Base-by-base conservation (phyloP, 1,140 invertebrate species). In the Drosophila malerkotliana region DNA sequence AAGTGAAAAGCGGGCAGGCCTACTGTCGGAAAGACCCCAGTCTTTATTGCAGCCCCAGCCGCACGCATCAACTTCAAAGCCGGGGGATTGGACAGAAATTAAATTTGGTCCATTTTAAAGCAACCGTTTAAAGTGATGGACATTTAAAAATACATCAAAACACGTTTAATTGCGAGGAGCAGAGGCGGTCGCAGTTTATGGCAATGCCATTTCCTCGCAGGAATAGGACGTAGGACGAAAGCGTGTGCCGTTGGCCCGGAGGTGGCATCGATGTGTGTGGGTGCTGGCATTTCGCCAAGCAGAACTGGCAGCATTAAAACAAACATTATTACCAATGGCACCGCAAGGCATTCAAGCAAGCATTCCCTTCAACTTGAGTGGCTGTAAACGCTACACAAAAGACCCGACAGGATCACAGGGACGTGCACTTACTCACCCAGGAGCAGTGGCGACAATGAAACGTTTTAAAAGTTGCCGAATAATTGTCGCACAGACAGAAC, bases 371-470 rank as follows among this genome's bases (percentile, higher is more conserved):
- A 15, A 72, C 78, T 88, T 85, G 64, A 85, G 82, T 85, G 78
- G 82, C 78, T 81, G 74, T 87, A 87, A 85, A 81, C 64, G 82
- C 61, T 77, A 39, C 66, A 39, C 64, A 62, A 81, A 62, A 49
- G 49, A 59, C 61, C 45, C 58, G 55, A 55, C 68, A 69, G 66
- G 49, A 67, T 53, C 15, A 12, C 26, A 30, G 24, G 48, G 66
- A 69, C 49, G 51, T 48, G 62, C 39, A 55, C 49, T 55, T 21
- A 10, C 14, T 55, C 28, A 10, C 10, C 26, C 12, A 21, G 44
- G 7, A 21, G 37, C 52, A 57, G 21, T 49, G 54, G 55, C 61
- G 56, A 62, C 67, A 87, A 78, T 68, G 64, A 81, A 85, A 66
- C 66, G 66, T 66, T 82, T 85, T 66, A 81, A 73, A 72, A 44